Conservation (phyloP, 92 coral and sea anemone genomes). For the Umimayanthus kanabou region DNA sequence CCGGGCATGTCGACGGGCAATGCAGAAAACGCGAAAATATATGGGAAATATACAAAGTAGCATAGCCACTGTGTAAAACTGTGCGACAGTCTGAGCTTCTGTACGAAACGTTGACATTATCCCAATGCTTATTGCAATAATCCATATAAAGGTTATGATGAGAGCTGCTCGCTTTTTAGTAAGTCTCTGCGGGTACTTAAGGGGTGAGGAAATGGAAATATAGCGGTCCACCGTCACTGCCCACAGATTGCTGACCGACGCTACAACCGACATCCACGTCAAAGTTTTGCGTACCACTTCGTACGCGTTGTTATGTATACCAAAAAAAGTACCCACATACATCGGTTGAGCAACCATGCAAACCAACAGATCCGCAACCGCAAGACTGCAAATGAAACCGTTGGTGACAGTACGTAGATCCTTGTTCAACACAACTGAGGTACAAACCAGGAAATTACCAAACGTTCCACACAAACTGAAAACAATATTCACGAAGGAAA, state of each 20-base stretch:
- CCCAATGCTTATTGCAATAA: constrained; percentile 64
- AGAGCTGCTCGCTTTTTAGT: constrained; percentile 55
- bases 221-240: constrained; percentile 93
- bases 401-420: constrained; percentile 78
- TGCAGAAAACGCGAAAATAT: constrained; percentile 74
- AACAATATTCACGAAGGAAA: constrained; percentile 71
- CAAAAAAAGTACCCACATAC: constrained; percentile 72
- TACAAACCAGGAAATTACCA: constrained; percentile 79
- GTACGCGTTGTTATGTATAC: constrained; percentile 46
- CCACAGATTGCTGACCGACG: constrained; percentile 85
- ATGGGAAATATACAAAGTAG: constrained; percentile 67
- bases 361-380: constrained; percentile 86
- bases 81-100: constrained; percentile 45
- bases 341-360: constrained; percentile 89
- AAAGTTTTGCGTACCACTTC: constrained; percentile 65
- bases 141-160: constrained; percentile 69
- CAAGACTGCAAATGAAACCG: constrained; percentile 80
- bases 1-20: constrained; percentile 89
- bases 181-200: constrained; percentile 67
- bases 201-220: constrained; percentile 76
- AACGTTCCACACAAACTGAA: constrained; percentile 78
- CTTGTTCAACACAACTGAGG: constrained; percentile 61
- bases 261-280: constrained; percentile 83
- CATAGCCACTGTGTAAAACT: constrained; percentile 64
- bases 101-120: constrained; percentile 52